These are phyloP conservation scores for Napeogenes sylphis DNA, from an alignment of 2,888 invertebrate genomes.

Conservation along the genomic window DNA sequence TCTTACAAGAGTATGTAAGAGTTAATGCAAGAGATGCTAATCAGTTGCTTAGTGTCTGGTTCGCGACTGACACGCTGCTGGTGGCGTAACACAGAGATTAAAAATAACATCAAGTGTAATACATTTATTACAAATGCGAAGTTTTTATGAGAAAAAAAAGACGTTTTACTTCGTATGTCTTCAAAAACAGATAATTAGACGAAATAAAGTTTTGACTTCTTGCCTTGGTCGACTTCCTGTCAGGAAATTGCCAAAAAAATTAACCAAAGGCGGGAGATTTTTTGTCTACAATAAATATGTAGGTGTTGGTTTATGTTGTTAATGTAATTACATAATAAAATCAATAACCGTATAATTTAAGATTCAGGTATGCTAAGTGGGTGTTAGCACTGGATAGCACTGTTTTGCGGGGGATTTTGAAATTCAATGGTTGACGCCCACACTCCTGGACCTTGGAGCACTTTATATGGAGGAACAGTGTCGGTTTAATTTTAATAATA, in stretches of 20 bases:
- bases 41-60: background rate
- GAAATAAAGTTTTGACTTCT: background rate
- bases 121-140: background rate
- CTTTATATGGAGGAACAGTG: slow-evolving; percentile 57
- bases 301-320: slow-evolving; percentile 10
- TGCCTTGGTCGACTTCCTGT: background rate
- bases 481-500: slow-evolving; percentile 51
- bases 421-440: slow-evolving; percentile 63
- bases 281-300: background rate
- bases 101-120: slow-evolving; percentile 10
- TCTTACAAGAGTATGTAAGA: no score
- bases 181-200: no score
- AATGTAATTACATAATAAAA: slow-evolving; percentile 1
- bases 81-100: slow-evolving; percentile 15
- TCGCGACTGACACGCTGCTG: background rate
- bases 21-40: slow-evolving; percentile 16
- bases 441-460: slow-evolving; percentile 50
- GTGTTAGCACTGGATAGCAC: slow-evolving; percentile 44
- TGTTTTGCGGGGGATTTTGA: slow-evolving; percentile 53
- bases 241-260: slow-evolving; percentile 1
- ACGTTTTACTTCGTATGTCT: background rate
- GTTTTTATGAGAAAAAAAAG: background rate
- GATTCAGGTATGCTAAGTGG: slow-evolving; percentile 43
- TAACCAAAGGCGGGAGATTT: background rate
- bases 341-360: slow-evolving; percentile 26